phyloP scores from a whole-genome alignment of 2,113 vertebrate species.

The human (Homo sapiens) region GRCh38 chr9:71122501-71123000 shows the following conservation, averaged over 20 bases:
- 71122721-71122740: neutral
- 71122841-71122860: neutral
- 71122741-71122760: neutral
- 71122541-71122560: neutral
- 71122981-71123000: neutral
- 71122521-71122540: neutral
- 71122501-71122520: neutral
- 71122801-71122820: neutral
- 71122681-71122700: neutral
- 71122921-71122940: neutral
- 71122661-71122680: neutral
- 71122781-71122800: neutral
- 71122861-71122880: neutral
- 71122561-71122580: slow-evolving; percentile 53
- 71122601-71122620: neutral
- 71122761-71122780: neutral
- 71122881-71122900: neutral
- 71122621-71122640: neutral
- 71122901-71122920: neutral
- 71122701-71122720: neutral
- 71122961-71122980: neutral
- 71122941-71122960: neutral
- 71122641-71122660: neutral
- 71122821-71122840: neutral
- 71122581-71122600: neutral